Evolutionary conservation across 2,113 vertebrate species (phyloP), one percentile per base, ranked within the genome.

Genomic region (Taxidea taxus): DNA sequence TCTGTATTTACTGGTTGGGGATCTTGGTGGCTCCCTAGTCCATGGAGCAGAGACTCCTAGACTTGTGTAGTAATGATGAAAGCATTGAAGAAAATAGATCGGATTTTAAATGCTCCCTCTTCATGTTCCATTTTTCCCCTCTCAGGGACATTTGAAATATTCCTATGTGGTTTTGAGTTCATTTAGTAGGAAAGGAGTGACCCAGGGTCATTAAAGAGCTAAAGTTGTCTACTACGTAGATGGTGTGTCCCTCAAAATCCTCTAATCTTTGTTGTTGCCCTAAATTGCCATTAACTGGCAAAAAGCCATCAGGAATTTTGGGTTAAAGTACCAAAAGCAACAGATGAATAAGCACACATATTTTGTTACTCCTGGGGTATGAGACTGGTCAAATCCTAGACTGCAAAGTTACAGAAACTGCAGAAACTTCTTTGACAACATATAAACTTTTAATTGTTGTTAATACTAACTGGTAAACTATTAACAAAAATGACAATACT

Each of bases 301-400:
- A 77, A 47, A 92, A 87, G 37, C 39, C 87, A 42, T 90, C 14
- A 87, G 56, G 68, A 68, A 12, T 88, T 94, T 95, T 25, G 58
- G 9, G 20, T 95, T 92, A 16, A 60, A 60, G 44, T 78, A 68
- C 13, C 77, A 91, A 91, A 91, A 96, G 70, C 37, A 94, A 58
- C 72, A 91, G 56, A 81, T 95, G 34, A 97, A 66, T 86, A 85
- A 75, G 23, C 58, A 66, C 27, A 87, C 37, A 62, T 77, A 37
- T 74, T 97, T 95, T 91, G 27, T 77, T 96, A 84, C 44, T 96
- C 96, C 86, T 94, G 34, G 87, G 42, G 6, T 86, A 34, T 78
- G 60, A 96, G 89, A 60, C 72, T 64, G 37, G 64, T 97, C 37
- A 96, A 54, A 83, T 88, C 16, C 10, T 42, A 97, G 51, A 90